A percentile compares a stretch with the other conserved stretches of the same genome.
Conservation (phyloP, 92 coral and sea anemone genomes). For the Meandrina meandrites region DNA sequence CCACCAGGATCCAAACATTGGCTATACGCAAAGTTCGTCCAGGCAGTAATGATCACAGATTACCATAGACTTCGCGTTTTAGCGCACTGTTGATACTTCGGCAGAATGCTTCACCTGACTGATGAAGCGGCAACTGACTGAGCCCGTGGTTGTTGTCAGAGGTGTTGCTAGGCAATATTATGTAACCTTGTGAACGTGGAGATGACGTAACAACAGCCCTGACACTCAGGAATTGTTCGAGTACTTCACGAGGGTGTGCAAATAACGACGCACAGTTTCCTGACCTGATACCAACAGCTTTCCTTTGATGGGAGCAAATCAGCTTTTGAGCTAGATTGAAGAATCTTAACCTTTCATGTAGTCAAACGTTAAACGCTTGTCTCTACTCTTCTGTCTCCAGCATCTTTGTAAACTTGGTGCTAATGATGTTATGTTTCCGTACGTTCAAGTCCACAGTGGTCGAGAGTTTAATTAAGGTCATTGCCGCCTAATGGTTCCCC, state of each 20-base stretch:
- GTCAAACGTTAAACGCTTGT: too few species aligned
- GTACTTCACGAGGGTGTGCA: too few species aligned
- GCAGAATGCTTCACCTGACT: not conserved
- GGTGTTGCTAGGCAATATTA: not conserved
- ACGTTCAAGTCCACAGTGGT: not conserved
- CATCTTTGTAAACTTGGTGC: too few species aligned
- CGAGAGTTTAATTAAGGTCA: not conserved
- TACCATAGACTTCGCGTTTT: not conserved
- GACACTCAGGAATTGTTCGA: too few species aligned
- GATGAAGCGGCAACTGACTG: not conserved
- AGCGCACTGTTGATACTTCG: not conserved
- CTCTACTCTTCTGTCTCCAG: too few species aligned
- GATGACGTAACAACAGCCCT: not conserved
- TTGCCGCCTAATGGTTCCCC: too few species aligned
- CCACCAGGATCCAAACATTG: not conserved
- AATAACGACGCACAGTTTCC: too few species aligned
- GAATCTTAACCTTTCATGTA: too few species aligned
- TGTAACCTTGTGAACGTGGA: not conserved
- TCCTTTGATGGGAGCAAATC: too few species aligned
- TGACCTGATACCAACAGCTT: too few species aligned
- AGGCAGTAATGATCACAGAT: not conserved
- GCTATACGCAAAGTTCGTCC: not conserved
- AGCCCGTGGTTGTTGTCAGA: not conserved
- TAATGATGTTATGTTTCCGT: too few species aligned
- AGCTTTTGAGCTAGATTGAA: too few species aligned